Evolutionary conservation across 30 jellyfish, hydroid and myxozoan species (phyloP).

Genomic region (Aurelia coerulea): DNA sequence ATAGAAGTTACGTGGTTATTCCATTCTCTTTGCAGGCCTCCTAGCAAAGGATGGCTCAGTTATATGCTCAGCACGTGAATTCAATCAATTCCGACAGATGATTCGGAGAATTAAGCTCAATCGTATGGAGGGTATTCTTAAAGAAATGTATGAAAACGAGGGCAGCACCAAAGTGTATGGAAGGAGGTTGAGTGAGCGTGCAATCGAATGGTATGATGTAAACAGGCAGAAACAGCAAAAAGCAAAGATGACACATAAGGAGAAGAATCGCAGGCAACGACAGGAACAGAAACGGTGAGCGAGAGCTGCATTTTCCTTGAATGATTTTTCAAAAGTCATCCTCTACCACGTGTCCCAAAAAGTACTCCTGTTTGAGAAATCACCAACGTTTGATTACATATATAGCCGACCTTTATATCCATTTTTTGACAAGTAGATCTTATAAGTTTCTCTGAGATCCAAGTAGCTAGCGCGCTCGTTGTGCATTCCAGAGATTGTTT

Average conservation of each 20-base stretch:
- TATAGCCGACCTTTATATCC: no score
- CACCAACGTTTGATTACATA: no score
- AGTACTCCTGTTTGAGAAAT: no score
- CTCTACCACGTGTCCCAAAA: no score
- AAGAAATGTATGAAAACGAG: slow-evolving; percentile 7
- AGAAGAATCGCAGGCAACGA: slow-evolving; percentile 45
- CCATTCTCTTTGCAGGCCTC: slow-evolving; percentile 48
- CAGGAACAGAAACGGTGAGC: slow-evolving; percentile 55
- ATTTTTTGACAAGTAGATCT: no score
- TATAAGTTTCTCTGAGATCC: no score
- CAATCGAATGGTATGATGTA: slow-evolving; percentile 35
- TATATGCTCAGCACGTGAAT: slow-evolving; percentile 85
- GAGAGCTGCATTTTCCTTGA: not conserved
- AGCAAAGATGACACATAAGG: slow-evolving; percentile 42
- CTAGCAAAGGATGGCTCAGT: slow-evolving; percentile 88
- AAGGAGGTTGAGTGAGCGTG: slow-evolving; percentile 35
- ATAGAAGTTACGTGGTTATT: no score
- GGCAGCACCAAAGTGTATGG: slow-evolving; percentile 28
- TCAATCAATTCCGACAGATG: slow-evolving; percentile 88
- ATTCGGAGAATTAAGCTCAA: slow-evolving; percentile 83
- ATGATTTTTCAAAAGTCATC: no score
- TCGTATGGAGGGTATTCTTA: slow-evolving; percentile 30
- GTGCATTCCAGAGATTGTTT: no score
- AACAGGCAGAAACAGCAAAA: slow-evolving; percentile 54
- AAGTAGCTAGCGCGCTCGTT: no score